Percentiles rank a stretch among this genome's conserved stretches.
These are phyloP conservation scores for Enhydra lutris DNA, from an alignment of 2,113 vertebrate species.

Conservation along the genomic window DNA sequence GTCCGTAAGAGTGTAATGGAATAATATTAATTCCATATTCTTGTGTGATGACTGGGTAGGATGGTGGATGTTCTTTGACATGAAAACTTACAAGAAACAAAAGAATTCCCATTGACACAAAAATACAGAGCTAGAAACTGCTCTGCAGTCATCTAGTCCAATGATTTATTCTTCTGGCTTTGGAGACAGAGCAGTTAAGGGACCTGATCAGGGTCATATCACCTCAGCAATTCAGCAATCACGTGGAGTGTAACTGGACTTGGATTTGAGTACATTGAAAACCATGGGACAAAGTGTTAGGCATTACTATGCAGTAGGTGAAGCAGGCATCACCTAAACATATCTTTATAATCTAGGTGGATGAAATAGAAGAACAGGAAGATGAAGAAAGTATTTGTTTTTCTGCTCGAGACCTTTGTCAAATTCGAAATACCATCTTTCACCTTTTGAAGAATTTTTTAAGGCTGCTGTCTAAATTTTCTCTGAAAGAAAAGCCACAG, in stretches of 20 bases:
- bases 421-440: constrained; percentile 85
- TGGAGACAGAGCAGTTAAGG: background rate
- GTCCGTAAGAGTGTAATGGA: background rate
- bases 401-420: constrained; percentile 84
- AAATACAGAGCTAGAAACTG: background rate
- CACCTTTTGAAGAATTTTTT: constrained; percentile 88
- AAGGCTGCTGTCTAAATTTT: constrained; percentile 87
- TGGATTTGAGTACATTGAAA: background rate
- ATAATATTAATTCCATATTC: background rate
- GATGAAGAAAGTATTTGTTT: constrained; percentile 84
- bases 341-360: constrained; percentile 74
- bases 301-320: background rate
- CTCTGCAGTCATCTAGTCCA: no score
- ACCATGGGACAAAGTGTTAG: background rate
- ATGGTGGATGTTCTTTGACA: background rate
- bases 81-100: background rate
- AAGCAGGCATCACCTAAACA: background rate
- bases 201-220: background rate
- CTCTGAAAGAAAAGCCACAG: constrained; percentile 88
- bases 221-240: background rate
- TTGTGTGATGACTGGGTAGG: background rate
- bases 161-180: background rate
- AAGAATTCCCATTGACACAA: background rate
- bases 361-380: constrained; percentile 84
- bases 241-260: background rate